Evolutionary conservation across 2,113 vertebrate genomes (phyloP).

Genomic region (Stigmatopora argus): DNA sequence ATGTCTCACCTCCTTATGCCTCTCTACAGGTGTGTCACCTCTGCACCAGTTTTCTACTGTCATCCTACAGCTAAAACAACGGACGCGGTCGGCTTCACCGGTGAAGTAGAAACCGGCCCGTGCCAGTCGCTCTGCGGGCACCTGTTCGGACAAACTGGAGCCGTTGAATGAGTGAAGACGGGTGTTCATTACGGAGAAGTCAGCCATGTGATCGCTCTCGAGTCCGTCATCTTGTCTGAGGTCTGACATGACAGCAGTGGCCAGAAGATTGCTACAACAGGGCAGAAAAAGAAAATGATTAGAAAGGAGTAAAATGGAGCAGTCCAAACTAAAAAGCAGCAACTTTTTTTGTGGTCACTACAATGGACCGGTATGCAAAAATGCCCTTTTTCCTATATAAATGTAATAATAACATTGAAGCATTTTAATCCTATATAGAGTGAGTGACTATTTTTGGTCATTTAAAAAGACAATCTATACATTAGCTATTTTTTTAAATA

Average conservation of each 20-base stretch:
- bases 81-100: slow-evolving; percentile 79
- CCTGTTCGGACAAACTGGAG: slow-evolving; percentile 68
- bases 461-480: too few species aligned
- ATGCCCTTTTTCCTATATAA: not conserved
- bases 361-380: not conserved
- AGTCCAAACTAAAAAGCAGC: too few species aligned
- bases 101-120: slow-evolving; percentile 86
- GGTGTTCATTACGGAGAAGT: slow-evolving; percentile 66
- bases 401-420: too few species aligned
- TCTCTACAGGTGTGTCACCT: slow-evolving; percentile 77
- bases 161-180: slow-evolving; percentile 75
- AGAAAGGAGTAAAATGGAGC: not conserved
- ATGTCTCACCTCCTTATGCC: slow-evolving; percentile 68
- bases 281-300: slow-evolving; percentile 6
- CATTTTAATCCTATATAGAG: too few species aligned
- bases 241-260: slow-evolving; percentile 52
- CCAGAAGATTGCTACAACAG: slow-evolving; percentile 10
- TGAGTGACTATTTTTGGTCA: too few species aligned
- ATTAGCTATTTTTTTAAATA: too few species aligned
- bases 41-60: slow-evolving; percentile 78
- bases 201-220: slow-evolving; percentile 48
- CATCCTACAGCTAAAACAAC: slow-evolving; percentile 82
- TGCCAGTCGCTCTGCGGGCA: slow-evolving; percentile 74
- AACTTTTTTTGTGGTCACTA: not conserved
- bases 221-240: slow-evolving; percentile 38